These are phyloP conservation scores for Oreocharis arfaki DNA, from an alignment of 2,113 vertebrate species.

Conservation along the genomic window DNA sequence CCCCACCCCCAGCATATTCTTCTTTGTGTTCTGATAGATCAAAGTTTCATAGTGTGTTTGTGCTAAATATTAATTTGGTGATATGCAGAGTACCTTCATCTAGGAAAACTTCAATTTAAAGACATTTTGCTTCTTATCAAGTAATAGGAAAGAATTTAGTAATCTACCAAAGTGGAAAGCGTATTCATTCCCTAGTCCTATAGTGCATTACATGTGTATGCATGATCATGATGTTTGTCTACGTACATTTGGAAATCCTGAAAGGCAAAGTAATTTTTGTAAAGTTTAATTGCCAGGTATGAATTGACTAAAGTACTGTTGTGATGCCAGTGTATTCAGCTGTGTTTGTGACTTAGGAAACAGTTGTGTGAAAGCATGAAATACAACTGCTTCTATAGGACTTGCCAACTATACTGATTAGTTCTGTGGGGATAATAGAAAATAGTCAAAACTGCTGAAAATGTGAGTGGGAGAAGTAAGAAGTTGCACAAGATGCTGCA, in stretches of 20 bases:
- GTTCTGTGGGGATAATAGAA: neutral
- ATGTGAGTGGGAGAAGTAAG: neutral
- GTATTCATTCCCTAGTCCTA: neutral
- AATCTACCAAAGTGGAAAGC: neutral
- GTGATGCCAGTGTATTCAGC: neutral
- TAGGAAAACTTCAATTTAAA: neutral
- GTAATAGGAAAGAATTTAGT: neutral
- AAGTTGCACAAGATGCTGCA: neutral
- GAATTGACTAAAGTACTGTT: neutral
- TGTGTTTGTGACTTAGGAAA: neutral
- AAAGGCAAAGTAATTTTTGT: neutral
- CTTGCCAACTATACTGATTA: neutral
- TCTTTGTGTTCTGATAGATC: neutral
- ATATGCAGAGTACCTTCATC: neutral
- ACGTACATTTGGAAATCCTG: neutral
- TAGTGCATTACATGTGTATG: neutral
- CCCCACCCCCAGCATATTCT: rapidly evolving
- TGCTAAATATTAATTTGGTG: neutral
- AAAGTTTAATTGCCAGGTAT: neutral
- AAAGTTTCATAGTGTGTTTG: neutral
- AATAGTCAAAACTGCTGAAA: neutral
- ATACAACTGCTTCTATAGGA: neutral
- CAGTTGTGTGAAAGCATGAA: neutral
- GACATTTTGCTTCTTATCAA: neutral
- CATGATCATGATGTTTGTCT: neutral